Base-by-base conservation (phyloP, 2,113 vertebrate genomes). In the Hylia prasina region DNA sequence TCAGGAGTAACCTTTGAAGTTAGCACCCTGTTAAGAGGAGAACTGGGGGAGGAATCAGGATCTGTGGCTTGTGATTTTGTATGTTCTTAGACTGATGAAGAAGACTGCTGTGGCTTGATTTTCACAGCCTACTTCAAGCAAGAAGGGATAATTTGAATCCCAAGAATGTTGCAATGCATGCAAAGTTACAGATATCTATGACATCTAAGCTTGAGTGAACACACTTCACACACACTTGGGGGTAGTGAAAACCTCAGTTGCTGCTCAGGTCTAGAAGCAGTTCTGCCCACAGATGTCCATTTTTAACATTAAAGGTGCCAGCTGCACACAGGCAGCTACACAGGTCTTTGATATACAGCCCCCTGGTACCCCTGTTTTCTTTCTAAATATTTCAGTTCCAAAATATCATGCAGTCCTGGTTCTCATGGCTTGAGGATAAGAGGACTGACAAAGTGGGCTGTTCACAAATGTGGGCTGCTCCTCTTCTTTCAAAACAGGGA, bases 1-100 rank as follows among this genome's bases (percentile, higher is more conserved):
- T 61, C 70, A 90, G 57, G 83, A 85, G 53, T 24, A 86, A 71
- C 68, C 85, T 96, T 93, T 93, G 79, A 95, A 90, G 90, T 84
- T 56, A 86, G 50, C 58, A 93, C 54, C 31, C 93, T 1, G 2
- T 85, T 69, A 91, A 48, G 63, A 83, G 64, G 37, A 24, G 68
- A 82, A 20, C 13, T 47, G 33, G 27, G 73, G 53, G 11, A 84
- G 14, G 66, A 77, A 82, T 65, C 66, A 69, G 45, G 40, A 83
- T 82, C 63, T 24, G 27, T 9, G 39, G 60, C 40, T 83, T 81
- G 33, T 75, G 68, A 91, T 63, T 83, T 77, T 13, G 37, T 13
- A 13, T 39, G 35, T 66, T 82, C 57, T 79, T 37, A 28, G 30
- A n/a, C 1, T 57, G 71, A 75, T 33, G 92, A 75, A 73, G 58